A percentile compares a stretch with the other conserved stretches of the same genome.
Evolutionary conservation across 1,140 invertebrate species (phyloP).

Genomic region (Orussus abietinus): DNA sequence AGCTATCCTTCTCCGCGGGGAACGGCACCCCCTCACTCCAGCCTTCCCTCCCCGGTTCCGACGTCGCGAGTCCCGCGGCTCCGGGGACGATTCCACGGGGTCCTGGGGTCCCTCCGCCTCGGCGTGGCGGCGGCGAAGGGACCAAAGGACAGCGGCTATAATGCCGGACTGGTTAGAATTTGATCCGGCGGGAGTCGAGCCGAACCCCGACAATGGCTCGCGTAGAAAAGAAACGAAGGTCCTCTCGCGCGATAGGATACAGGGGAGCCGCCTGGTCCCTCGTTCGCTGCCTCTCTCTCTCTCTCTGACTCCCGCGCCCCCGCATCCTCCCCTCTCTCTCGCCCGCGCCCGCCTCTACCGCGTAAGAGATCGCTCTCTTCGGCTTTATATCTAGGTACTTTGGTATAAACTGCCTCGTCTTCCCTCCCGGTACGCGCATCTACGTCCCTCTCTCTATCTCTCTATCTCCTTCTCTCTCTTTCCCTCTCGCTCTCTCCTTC

Average conservation of each 20-base stretch:
- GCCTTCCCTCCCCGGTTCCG: slow-evolving; percentile 15
- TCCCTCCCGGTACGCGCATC: too few species aligned
- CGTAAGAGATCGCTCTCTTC: too few species aligned
- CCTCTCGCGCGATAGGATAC: slow-evolving; percentile 19
- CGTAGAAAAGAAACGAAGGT: slow-evolving; percentile 31
- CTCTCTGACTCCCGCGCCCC: too few species aligned
- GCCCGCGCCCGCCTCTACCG: not conserved
- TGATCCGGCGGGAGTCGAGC: slow-evolving; percentile 48
- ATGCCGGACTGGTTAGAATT: slow-evolving; percentile 53
- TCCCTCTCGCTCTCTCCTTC: too few species aligned
- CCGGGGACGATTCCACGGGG: slow-evolving; percentile 17
- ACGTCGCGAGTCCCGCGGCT: slow-evolving; percentile 16
- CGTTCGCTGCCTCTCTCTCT: not conserved
- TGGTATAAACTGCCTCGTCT: too few species aligned
- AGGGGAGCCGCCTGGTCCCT: not conserved
- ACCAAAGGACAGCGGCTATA: slow-evolving; percentile 49
- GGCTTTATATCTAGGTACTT: too few species aligned
- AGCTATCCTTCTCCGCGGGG: slow-evolving; percentile 28
- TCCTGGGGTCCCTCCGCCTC: too few species aligned
- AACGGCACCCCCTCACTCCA: slow-evolving; percentile 8
- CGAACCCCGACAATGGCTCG: slow-evolving; percentile 39
- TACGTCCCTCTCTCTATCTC: too few species aligned
- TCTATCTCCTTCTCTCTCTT: too few species aligned
- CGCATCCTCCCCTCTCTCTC: slow-evolving; percentile 5
- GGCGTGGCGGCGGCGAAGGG: slow-evolving; percentile 23